Base-by-base conservation (phyloP, 2,888 invertebrate genomes). In the Drosophila fulvimacula region DNA sequence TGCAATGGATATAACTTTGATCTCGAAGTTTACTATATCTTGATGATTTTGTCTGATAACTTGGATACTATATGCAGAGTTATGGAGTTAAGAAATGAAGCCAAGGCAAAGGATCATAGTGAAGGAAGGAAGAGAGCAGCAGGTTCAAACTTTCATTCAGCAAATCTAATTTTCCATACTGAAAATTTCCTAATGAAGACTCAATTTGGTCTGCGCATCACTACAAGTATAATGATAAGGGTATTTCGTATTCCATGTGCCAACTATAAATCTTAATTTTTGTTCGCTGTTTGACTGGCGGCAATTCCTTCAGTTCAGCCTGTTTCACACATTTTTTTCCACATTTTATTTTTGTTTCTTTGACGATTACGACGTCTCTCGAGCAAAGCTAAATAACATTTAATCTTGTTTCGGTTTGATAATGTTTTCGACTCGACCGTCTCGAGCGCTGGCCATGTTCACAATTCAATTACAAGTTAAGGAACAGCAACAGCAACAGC, bases 381-480 rank as follows among this genome's bases (percentile, higher is more conserved):
- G 42, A 24, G n/a, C 32, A 46, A 21, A 49, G 38, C 34, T 39
- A 57, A 59, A 63, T 48, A 66, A 57, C 65, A 74, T 84, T 81
- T 81, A 70, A 81, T 70, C 81, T 73, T 66, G 81, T 72, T 81
- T 70, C 61, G 57, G 41, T 62, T 68, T 71, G 59, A 60, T 63
- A 64, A 62, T 63, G 62, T 56, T 38, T 48, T 41, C 32, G 51
- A 51, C 46, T 66, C 55, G 59, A 17, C n/a, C 34, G 34, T 15
- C 49, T 21, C 61, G 48, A 34, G 10, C 27, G 34, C 30, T 17
- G 52, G 44, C 21, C 71, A 49, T 87, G 84, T 88, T 88, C 82
- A 83, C 87, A 82, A 88, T 82, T 82, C 86, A 82, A 82, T 82
- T 88, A 82, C 89, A 82, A 85, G 69, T 42, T 48, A 58, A 70